Conservation (phyloP, 2,113 vertebrate species). For the Puffinus mauretanicus region DNA sequence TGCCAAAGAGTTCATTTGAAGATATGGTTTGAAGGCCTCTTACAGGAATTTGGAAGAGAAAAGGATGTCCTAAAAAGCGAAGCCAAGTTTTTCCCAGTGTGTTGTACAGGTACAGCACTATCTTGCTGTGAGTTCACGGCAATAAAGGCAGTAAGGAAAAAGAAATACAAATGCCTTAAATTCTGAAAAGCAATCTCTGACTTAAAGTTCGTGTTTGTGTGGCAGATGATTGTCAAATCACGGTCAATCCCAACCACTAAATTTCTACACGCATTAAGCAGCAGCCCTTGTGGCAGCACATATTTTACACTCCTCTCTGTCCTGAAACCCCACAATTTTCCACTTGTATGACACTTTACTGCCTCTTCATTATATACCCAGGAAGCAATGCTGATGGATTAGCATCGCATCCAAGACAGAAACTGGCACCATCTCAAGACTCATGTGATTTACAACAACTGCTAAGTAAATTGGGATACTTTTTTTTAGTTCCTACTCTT, state of each 20-base stretch:
- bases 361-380: background rate
- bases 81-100: background rate
- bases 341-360: slow-evolving; percentile 5
- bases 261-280: background rate
- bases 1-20: background rate
- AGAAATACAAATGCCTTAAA: background rate
- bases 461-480: background rate
- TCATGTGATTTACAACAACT: slow-evolving; percentile 13
- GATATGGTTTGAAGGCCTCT: background rate
- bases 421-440: slow-evolving; percentile 16
- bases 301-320: background rate
- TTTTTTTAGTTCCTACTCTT: slow-evolving; percentile 14
- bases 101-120: background rate
- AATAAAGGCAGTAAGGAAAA: background rate
- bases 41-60: background rate
- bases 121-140: background rate
- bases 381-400: slow-evolving; percentile 15
- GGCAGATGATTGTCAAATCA: background rate
- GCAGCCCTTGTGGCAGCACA: background rate
- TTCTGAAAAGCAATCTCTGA: background rate
- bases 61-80: background rate
- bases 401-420: background rate
- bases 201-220: background rate
- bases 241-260: background rate
- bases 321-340: background rate